phyloP scores from a whole-genome alignment of 92 coral and sea anemone species.

The Bergia sp. region DNA sequence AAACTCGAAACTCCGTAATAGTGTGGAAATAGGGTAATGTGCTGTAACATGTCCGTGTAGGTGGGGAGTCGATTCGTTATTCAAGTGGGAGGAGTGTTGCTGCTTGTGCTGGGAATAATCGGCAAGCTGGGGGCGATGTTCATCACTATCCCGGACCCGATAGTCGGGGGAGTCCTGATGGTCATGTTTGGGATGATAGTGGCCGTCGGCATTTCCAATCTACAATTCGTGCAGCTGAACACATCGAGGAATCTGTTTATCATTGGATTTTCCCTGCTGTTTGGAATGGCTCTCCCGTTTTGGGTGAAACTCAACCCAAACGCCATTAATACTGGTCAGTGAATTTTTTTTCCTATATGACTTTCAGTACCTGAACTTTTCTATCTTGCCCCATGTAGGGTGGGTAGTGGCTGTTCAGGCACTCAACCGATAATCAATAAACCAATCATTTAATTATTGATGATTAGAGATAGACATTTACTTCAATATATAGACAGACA shows the following conservation, averaged over 20 bases:
- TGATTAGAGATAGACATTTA: background rate
- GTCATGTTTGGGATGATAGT: constrained; percentile 45
- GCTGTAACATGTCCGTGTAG: background rate
- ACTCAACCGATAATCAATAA: too few relatives aligned
- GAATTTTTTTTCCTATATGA: background rate
- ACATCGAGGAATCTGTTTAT: constrained; percentile 46
- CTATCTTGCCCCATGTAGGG: too few relatives aligned
- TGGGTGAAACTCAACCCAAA: constrained; percentile 37
- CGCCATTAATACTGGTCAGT: constrained; percentile 51
- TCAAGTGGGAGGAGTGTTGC: constrained; percentile 47
- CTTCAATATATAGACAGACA: too few relatives aligned
- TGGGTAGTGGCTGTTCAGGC: too few relatives aligned
- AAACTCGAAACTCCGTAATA: too few relatives aligned
- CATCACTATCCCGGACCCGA: constrained; percentile 56
- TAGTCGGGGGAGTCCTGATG: constrained; percentile 52
- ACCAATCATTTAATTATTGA: too few relatives aligned
- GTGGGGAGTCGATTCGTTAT: constrained; percentile 58
- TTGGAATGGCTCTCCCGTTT: constrained; percentile 53
- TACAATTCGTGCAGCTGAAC: constrained; percentile 54
- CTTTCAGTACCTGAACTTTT: background rate
- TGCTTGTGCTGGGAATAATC: constrained; percentile 43
- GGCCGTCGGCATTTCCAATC: constrained; percentile 54
- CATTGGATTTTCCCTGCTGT: constrained; percentile 45
- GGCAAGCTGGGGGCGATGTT: constrained; percentile 57
- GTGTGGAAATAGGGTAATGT: background rate